Base-by-base conservation (phyloP, 2,113 vertebrate genomes). In the Amia ocellicauda region DNA sequence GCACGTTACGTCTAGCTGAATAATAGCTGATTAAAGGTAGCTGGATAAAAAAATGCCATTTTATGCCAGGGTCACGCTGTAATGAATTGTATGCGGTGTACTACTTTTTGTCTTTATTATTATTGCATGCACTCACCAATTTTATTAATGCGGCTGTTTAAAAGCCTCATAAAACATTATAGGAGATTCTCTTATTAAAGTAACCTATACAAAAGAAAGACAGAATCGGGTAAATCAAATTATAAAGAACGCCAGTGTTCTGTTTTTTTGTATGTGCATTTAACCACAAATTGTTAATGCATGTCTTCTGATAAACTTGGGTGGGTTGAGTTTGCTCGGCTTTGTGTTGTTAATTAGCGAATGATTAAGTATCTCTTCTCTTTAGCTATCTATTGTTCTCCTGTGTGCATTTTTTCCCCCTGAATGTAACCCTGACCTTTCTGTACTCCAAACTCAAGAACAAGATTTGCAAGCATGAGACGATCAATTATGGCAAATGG, bases 261-360 rank as follows among this genome's bases (percentile, higher is more conserved):
- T 22, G 28, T 31, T 49, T 47, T 45, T 59, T 31, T 26, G 59
- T 20, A 28, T 8, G 47, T 19, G 26, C 41, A 47, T 11, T 20
- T 58, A 50, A 20, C 26, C 27, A 31, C 55, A 60, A 40, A 43
- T 60, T 53, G 60, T 60, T 67, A 90, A 92, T 88, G 89, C 85
- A 74, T 78, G 84, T 89, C 89, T 91, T 90, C 83, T 83, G 85
- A 87, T 90, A 90, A 86, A 90, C 89, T 90, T 91, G 83, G 85
- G 82, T 83, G 84, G 82, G 63, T 26, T 70, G 58, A 81, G 85
- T 86, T 84, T 83, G 80, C 88, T 88, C 87, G 84, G 83, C 87
- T 89, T 90, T 89, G 85, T 84, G 88, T 90, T 90, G 83, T 88
- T 90, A 91, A 91, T 91, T 85, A 91, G 89, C 82, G 88, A 85